Base-by-base conservation (phyloP, 2,797 vertebrate species). In the Anas bahamensis region DNA sequence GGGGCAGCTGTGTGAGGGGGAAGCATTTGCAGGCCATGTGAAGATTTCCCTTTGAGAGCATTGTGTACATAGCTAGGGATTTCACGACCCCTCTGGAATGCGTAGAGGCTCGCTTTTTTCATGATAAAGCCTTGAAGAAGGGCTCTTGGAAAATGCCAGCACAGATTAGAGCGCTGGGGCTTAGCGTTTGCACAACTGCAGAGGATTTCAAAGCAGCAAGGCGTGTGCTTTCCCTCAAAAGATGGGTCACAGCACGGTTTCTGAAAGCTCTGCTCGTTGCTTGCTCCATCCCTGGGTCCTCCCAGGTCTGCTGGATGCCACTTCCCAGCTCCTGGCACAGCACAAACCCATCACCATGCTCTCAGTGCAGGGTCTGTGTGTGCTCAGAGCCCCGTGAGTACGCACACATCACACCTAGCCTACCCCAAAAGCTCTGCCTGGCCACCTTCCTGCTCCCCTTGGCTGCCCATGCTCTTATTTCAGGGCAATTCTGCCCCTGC, bases 381-480 rank as follows among this genome's bases (percentile, higher is more conserved):
- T 15, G 35, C 69, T 42, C 35, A 5, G 37, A 13, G 10, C 19
- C 57, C 29, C 31, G 1, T 11, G 3, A 7, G 7, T 1, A 3
- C 7, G 1, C 13, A 4, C 1, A 0, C 13, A 2, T 56, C 19
- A 2, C 6, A 15, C 15, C 16, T 7, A 3, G 8, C 7, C 31
- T n/a, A 7, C 31, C 31, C 31, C 61, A 10, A 13, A 29, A 72
- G 35, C 44, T 59, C 52, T 12, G 7, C 5, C 4, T 1, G 15
- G 13, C 24, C 63, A 13, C 1, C 31, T 35, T 28, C 68, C 42
- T 35, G 31, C 21, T 37, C 52, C 42, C 24, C 28, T 28, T 42
- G 14, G 5, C 5, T 19, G 50, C 15, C 19, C 35, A 35, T 35
- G 35, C 35, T 35, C 35, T 35, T 35, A 26, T 33, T 35, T 13